Percentiles rank a stretch among this genome's conserved stretches.
These are phyloP conservation scores for Agapornis canus DNA, from an alignment of 2,797 vertebrate species.

Conservation along the genomic window DNA sequence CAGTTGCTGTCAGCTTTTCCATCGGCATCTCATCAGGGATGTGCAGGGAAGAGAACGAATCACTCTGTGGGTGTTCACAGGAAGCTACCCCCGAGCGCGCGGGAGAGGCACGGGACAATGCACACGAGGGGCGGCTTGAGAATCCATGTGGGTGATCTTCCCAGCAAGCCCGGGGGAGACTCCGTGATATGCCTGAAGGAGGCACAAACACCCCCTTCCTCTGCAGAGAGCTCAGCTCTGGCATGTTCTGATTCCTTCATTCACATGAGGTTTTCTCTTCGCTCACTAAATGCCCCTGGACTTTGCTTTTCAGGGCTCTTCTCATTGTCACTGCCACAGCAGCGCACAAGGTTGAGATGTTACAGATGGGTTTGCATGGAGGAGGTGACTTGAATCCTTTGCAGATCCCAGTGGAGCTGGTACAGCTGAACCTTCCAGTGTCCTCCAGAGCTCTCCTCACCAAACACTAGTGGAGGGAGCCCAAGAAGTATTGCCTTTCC, in stretches of 20 bases:
- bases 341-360: background rate
- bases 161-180: background rate
- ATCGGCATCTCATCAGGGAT: background rate
- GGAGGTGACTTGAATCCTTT: background rate
- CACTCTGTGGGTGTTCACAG: background rate
- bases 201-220: background rate
- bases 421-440: background rate
- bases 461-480: background rate
- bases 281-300: background rate
- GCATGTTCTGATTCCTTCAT: background rate
- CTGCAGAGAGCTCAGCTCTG: background rate
- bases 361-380: background rate
- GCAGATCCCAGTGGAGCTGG: background rate
- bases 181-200: background rate
- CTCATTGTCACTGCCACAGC: background rate
- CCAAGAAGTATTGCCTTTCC: background rate
- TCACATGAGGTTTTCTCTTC: background rate
- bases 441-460: background rate
- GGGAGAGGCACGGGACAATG: conserved; percentile 31
- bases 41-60: background rate
- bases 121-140: background rate
- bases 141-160: conserved; percentile 19
- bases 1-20: conserved; percentile 11
- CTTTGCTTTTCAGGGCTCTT: background rate
- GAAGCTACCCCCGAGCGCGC: conserved; percentile 7